Percentiles rank a stretch among this genome's conserved stretches.
These are phyloP conservation scores for Tenebrio molitor DNA, from an alignment of 1,140 invertebrate species.

Conservation along the genomic window DNA sequence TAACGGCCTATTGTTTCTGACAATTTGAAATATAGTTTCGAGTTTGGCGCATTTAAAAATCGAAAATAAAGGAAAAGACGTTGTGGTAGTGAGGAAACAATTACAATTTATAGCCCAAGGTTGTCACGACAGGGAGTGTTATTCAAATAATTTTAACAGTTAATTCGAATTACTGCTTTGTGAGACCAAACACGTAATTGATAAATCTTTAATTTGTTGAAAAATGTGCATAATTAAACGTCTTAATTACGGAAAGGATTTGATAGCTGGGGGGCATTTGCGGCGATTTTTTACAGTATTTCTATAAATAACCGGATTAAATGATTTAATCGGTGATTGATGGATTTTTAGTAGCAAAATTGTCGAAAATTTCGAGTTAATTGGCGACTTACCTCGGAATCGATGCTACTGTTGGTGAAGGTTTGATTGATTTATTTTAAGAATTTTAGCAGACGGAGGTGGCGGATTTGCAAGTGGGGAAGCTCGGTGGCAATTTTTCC, in stretches of 20 bases:
- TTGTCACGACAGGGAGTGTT: constrained; percentile 45
- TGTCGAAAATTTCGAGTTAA: constrained; percentile 4
- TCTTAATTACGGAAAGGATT: constrained; percentile 6
- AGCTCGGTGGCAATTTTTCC: constrained; percentile 10
- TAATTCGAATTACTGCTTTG: constrained; percentile 33
- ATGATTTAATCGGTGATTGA: constrained; percentile 17
- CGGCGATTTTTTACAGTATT: neutral
- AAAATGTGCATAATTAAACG: constrained; percentile 2
- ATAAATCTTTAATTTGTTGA: constrained; percentile 1
- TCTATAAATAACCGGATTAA: neutral
- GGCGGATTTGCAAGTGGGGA: neutral
- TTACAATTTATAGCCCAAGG: constrained; percentile 47
- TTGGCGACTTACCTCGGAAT: neutral
- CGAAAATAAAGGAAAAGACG: constrained; percentile 35
- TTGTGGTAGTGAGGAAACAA: constrained; percentile 38
- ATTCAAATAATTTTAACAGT: constrained; percentile 40
- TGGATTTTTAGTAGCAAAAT: constrained; percentile 11
- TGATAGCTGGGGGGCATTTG: neutral
- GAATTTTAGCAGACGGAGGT: constrained; percentile 10
- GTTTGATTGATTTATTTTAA: constrained; percentile 39
- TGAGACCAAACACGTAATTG: neutral
- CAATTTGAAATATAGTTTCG: constrained; percentile 42
- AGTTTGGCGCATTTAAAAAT: constrained; percentile 22
- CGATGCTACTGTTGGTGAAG: constrained; percentile 20
- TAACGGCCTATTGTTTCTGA: constrained; percentile 25